Evolutionary conservation across 2,113 vertebrate species (phyloP).

Genomic region (Vombatus ursinus): DNA sequence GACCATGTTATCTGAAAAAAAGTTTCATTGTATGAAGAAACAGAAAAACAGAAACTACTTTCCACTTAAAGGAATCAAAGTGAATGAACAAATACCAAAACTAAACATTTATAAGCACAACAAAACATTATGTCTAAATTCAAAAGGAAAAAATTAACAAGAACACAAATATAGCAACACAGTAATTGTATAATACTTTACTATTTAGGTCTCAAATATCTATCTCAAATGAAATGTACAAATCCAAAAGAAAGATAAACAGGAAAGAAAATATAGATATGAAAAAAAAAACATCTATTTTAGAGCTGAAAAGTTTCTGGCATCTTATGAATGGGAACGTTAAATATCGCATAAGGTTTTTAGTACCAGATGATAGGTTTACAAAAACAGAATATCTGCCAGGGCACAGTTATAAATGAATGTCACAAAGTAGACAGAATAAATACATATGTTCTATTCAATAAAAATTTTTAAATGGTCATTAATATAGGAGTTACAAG

Average conservation of each 20-base stretch:
- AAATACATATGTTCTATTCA: not conserved
- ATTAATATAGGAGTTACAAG: not conserved
- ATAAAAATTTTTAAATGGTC: not conserved
- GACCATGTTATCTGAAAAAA: not conserved
- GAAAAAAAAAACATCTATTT: not conserved
- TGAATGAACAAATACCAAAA: not conserved
- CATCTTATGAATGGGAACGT: not conserved
- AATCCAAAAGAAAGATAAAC: not conserved
- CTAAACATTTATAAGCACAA: not conserved
- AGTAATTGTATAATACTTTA: not conserved
- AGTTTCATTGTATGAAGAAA: not conserved
- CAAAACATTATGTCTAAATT: not conserved
- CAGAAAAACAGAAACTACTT: not conserved
- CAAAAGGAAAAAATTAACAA: not conserved
- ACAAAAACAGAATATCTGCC: not conserved
- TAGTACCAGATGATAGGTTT: not conserved
- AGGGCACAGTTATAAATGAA: not conserved
- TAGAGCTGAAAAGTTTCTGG: not conserved
- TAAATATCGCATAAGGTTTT: not conserved
- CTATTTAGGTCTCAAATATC: not conserved
- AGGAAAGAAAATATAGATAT: not conserved
- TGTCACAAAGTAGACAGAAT: not conserved
- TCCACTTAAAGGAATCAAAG: not conserved
- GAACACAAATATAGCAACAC: not conserved
- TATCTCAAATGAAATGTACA: not conserved